phyloP scores from a whole-genome alignment of 2,797 vertebrate genomes.

The Valencia hispanica region DNA sequence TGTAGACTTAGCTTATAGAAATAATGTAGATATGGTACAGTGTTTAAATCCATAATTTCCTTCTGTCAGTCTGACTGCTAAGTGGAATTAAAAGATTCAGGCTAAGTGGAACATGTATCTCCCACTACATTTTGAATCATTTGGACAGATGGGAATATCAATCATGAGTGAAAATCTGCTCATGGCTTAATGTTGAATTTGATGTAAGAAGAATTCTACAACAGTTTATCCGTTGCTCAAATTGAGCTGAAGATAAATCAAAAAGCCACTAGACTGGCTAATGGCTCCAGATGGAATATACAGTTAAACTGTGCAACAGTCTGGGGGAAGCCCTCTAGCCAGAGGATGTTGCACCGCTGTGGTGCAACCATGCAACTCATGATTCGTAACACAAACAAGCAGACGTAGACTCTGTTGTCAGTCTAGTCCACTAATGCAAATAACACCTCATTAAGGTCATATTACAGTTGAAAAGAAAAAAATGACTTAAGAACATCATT shows the following conservation, averaged over 20 bases:
- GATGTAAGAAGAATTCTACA: constrained; percentile 52
- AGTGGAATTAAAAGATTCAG: constrained; percentile 39
- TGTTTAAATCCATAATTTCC: background rate
- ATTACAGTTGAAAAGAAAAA: background rate
- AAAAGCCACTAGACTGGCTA: constrained; percentile 23
- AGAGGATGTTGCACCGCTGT: background rate
- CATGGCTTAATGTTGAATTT: constrained; percentile 16
- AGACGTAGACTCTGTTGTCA: constrained; percentile 23
- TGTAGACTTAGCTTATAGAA: background rate
- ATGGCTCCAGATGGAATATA: constrained; percentile 16
- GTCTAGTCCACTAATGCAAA: constrained; percentile 29
- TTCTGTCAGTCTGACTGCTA: constrained; percentile 16
- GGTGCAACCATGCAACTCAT: background rate
- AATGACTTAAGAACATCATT: background rate
- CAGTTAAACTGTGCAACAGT: background rate
- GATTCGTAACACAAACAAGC: constrained; percentile 25
- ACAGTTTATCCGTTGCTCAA: constrained; percentile 18
- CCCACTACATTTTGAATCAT: constrained; percentile 41
- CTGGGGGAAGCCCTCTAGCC: background rate
- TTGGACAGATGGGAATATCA: constrained; percentile 39
- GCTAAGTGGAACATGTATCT: constrained; percentile 47
- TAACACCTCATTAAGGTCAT: background rate
- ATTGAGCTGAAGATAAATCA: constrained; percentile 64
- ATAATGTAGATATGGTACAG: background rate
- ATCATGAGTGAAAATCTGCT: constrained; percentile 48